Percentiles rank a stretch among this genome's conserved stretches.
phyloP scores from a whole-genome alignment of 2,113 vertebrate species.

The Neolamprologus toae region DNA sequence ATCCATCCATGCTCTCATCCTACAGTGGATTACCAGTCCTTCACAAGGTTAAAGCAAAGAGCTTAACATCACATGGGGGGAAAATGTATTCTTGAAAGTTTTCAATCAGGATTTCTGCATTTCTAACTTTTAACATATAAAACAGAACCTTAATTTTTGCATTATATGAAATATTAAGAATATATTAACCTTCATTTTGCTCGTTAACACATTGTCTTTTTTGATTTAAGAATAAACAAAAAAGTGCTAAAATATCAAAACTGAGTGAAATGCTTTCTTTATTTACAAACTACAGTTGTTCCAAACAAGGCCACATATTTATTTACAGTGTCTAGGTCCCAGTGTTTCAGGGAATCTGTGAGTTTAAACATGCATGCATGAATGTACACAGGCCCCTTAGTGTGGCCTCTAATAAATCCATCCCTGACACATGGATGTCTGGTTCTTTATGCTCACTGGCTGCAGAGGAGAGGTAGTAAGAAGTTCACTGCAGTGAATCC shows the following conservation, averaged over 20 bases:
- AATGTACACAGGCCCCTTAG: neutral
- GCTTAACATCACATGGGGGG: neutral
- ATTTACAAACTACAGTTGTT: slow-evolving; percentile 66
- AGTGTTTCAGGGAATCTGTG: neutral
- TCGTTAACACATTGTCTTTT: neutral
- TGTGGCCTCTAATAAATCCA: neutral
- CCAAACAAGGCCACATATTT: slow-evolving; percentile 59
- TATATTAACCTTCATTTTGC: neutral
- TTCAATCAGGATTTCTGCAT: neutral
- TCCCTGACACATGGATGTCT: neutral
- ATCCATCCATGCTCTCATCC: neutral
- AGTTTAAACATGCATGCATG: neutral
- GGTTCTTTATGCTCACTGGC: neutral
- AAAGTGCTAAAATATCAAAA: neutral
- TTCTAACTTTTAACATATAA: neutral
- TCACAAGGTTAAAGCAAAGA: neutral
- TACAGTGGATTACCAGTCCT: neutral
- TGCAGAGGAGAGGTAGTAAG: neutral
- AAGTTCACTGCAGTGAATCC: neutral
- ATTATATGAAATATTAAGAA: neutral
- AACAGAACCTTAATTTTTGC: neutral
- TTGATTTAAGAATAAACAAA: neutral
- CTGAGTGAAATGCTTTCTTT: slow-evolving; percentile 2
- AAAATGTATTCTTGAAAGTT: fast-evolving
- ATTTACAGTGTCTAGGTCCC: slow-evolving; percentile 29